Base-by-base conservation (phyloP, 2,888 invertebrate species). In the Apodemia mormo region DNA sequence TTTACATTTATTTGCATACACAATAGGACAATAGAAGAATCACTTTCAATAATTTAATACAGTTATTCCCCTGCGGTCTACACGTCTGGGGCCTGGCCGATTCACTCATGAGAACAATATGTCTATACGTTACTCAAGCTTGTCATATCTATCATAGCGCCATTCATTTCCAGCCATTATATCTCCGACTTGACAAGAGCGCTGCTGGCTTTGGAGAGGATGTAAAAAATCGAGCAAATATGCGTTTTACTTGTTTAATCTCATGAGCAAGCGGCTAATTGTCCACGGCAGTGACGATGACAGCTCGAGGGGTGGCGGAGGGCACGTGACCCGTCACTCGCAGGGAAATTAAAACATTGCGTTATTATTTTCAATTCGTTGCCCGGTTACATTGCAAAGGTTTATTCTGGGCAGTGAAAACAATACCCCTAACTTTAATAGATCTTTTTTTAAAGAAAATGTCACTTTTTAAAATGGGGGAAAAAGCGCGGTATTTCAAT, bases 271-370 rank as follows among this genome's bases (percentile, higher is more conserved):
- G 85, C 49, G 65, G 87, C 90, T 92, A 92, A 92, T 93, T 92
- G 92, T 91, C 86, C 89, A 79, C 80, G 80, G 89, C 87, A 90
- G 89, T 91, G 92, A 90, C 79, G 86, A 90, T 90, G 92, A 89
- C 91, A 90, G 90, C 83, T 79, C 77, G 81, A 71, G 72, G 73
- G 74, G 76, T 78, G 78, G 80, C 79, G 76, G 77, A 73, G 77
- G 80, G 83, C 94, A 94, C 94, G 93, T 93, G 94, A 91, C 94
- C 94, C 89, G 94, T 94, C 94, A 93, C 85, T 87, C 85, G 89
- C 94, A 94, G 93, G 83, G 86, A 92, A 93, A 93, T 93, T 93
- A 93, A 92, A 93, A 91, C 91, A 92, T 92, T 91, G 91, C 89
- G 86, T 87, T 91, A 90, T 90, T 90, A 92, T 91, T 90, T 90